Evolutionary conservation across 1,140 invertebrate species (phyloP).

Genomic region (Dendrolimus kikuchii): DNA sequence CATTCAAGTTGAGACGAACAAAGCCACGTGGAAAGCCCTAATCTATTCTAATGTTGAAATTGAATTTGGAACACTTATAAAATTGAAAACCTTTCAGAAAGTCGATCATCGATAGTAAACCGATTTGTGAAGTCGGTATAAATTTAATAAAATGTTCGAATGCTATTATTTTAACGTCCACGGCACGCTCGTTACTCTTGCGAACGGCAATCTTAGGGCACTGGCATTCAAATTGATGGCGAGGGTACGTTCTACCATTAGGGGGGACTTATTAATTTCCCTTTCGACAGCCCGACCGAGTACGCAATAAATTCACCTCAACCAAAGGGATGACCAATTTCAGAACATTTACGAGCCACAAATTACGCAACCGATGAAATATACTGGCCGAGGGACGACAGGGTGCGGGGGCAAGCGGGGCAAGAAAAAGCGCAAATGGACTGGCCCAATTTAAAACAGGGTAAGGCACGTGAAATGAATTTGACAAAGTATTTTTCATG

Average conservation of each 20-base stretch:
- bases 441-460: slow-evolving; percentile 49
- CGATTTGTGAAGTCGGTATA: neutral
- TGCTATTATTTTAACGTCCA: slow-evolving; percentile 5
- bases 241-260: slow-evolving; percentile 70
- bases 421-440: slow-evolving; percentile 48
- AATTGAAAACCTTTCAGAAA: too few relatives aligned
- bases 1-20: too few relatives aligned
- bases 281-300: slow-evolving; percentile 70
- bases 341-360: slow-evolving; percentile 72
- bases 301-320: slow-evolving; percentile 70
- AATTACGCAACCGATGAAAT: slow-evolving; percentile 71
- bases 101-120: neutral
- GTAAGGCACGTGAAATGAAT: too few relatives aligned
- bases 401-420: slow-evolving; percentile 43
- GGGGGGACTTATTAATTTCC: slow-evolving; percentile 70
- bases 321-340: slow-evolving; percentile 73
- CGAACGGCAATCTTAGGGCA: slow-evolving; percentile 57
- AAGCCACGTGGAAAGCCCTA: too few relatives aligned
- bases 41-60: too few relatives aligned
- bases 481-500: too few relatives aligned
- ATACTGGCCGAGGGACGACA: slow-evolving; percentile 52
- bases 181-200: slow-evolving; percentile 43
- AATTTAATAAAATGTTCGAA: neutral
- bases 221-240: slow-evolving; percentile 71
- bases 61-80: too few relatives aligned